Evolutionary conservation across 1,140 invertebrate species (phyloP).

Genomic region (Sarcophaga bullata): DNA sequence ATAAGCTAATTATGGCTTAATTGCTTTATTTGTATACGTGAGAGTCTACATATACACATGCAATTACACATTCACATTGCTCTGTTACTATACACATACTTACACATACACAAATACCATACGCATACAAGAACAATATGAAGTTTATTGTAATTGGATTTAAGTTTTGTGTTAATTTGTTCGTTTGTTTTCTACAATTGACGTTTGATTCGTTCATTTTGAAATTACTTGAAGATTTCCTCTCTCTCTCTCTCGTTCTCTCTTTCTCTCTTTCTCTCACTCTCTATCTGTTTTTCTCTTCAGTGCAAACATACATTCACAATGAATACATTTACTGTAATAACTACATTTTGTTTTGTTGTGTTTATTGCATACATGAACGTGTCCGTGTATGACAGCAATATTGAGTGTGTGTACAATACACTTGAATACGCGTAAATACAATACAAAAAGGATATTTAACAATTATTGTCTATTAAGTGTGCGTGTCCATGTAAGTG

Average conservation of each 20-base stretch:
- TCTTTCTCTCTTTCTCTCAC: neutral
- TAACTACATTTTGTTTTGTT: too few relatives aligned
- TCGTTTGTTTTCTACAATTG: constrained; percentile 6
- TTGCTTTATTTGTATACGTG: constrained; percentile 9
- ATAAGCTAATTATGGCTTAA: constrained; percentile 10
- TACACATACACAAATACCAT: neutral
- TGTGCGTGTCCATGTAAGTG: neutral
- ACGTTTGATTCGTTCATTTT: constrained; percentile 14
- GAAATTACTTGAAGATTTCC: constrained; percentile 5
- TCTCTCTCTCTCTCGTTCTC: neutral
- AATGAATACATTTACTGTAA: neutral
- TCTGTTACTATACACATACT: neutral
- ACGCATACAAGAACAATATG: neutral
- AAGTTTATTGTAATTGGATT: constrained; percentile 11
- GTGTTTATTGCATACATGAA: too few relatives aligned
- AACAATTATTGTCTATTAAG: constrained; percentile 15
- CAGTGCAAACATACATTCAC: neutral
- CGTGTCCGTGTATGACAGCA: too few relatives aligned
- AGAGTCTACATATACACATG: neutral
- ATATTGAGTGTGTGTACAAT: neutral
- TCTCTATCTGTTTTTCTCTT: neutral
- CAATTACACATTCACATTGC: too few relatives aligned
- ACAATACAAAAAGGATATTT: constrained; percentile 15
- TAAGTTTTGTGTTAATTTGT: constrained; percentile 6
- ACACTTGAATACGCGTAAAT: neutral